A percentile compares a stretch with the other conserved stretches of the same genome.
Evolutionary conservation across 1,140 invertebrate genomes (phyloP).

Genomic region (Zaprionus capensis): DNA sequence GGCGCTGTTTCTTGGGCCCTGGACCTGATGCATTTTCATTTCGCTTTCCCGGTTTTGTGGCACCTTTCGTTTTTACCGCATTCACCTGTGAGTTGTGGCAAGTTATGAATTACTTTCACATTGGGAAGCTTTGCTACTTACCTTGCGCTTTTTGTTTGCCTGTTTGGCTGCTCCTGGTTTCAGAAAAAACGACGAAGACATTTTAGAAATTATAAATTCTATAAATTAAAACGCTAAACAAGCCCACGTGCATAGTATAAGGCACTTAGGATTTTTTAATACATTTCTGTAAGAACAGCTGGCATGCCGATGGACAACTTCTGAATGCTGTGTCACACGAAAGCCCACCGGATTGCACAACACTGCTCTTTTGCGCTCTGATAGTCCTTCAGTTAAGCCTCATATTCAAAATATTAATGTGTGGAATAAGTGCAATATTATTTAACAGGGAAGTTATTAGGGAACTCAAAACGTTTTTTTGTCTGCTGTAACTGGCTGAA

Average conservation of each 20-base stretch:
- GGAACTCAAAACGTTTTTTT: too few species aligned
- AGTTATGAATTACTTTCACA: constrained; percentile 49
- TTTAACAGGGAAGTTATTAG: too few species aligned
- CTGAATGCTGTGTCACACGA: not conserved
- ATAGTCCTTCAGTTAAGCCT: not conserved
- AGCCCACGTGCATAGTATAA: constrained; percentile 64
- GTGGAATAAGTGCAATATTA: too few species aligned
- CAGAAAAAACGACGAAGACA: constrained; percentile 87
- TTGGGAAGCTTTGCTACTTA: constrained; percentile 63
- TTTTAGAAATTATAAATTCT: constrained; percentile 32
- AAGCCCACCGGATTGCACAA: not conserved
- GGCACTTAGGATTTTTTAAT: constrained; percentile 49
- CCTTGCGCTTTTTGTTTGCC: constrained; percentile 85
- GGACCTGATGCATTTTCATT: constrained; percentile 44
- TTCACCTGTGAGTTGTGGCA: constrained; percentile 72
- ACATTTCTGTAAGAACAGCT: constrained; percentile 28
- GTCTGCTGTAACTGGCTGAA: too few species aligned
- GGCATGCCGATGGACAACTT: not conserved
- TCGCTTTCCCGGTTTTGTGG: constrained; percentile 53
- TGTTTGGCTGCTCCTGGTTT: constrained; percentile 85
- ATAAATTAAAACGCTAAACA: constrained; percentile 42
- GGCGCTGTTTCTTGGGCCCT: constrained; percentile 64
- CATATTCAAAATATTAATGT: not conserved
- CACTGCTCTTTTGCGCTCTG: not conserved
- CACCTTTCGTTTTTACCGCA: constrained; percentile 63